Percentiles rank a stretch among this genome's conserved stretches.
These are phyloP conservation scores for Spea bombifrons DNA, from an alignment of 2,113 vertebrate species.

Conservation along the genomic window DNA sequence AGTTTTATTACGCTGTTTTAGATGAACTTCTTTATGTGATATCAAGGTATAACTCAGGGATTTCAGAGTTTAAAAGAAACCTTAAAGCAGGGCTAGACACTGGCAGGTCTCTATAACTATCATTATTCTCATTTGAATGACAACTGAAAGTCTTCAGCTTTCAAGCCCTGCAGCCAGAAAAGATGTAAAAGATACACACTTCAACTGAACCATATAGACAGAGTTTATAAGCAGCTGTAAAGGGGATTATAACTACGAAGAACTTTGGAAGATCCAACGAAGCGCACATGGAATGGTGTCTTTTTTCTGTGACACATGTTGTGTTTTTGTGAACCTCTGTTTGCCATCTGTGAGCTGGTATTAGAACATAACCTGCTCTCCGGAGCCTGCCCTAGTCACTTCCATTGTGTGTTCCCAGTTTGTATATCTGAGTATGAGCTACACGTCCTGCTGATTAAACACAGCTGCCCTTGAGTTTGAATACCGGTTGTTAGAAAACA, in stretches of 20 bases:
- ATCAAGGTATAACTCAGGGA: background rate
- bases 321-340: background rate
- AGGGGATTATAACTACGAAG: too few species aligned
- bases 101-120: background rate
- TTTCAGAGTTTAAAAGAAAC: background rate
- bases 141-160: background rate
- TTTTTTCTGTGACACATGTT: background rate
- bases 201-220: too few species aligned
- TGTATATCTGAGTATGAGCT: conserved; percentile 10
- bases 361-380: background rate
- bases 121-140: background rate
- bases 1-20: background rate
- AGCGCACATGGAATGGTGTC: background rate
- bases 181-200: too few species aligned
- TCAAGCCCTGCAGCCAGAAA: background rate
- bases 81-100: background rate
- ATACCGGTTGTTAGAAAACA: conserved; percentile 13
- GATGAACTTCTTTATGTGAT: background rate
- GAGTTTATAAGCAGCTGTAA: too few species aligned
- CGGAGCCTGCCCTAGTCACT: background rate
- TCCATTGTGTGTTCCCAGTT: conserved; percentile 8
- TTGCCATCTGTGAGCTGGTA: conserved; percentile 14
- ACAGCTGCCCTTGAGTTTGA: conserved; percentile 2
- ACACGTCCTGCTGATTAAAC: conserved; percentile 24
- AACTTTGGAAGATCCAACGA: background rate